These are phyloP conservation scores for Pterobdella sp. DNA, from an alignment of 2,888 invertebrate species.

Conservation along the genomic window DNA sequence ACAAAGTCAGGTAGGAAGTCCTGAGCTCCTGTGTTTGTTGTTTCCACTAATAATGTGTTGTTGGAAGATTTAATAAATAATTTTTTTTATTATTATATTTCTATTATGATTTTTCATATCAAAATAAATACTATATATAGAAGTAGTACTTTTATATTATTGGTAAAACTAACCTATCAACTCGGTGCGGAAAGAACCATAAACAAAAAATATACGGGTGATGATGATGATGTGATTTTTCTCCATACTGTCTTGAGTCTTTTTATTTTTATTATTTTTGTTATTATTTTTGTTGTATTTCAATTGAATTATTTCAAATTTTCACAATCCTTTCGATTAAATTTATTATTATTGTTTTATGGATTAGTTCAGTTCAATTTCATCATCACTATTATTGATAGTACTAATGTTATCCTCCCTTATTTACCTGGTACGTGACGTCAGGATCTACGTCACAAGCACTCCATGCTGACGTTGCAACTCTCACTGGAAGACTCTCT, in stretches of 20 bases:
- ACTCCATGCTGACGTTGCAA: conserved; percentile 35
- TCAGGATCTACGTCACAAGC: conserved; percentile 39
- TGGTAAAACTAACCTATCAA: conserved; percentile 36
- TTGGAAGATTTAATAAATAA: too few relatives aligned
- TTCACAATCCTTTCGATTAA: background rate
- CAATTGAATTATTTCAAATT: too few relatives aligned
- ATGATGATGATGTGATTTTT: conserved; percentile 37
- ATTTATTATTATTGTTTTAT: background rate
- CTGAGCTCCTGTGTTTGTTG: conserved; percentile 34
- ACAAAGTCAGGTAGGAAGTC: conserved; percentile 39
- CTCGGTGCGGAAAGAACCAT: conserved; percentile 36
- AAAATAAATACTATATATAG: too few relatives aligned
- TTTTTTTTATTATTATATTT: too few relatives aligned
- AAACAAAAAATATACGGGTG: conserved; percentile 38
- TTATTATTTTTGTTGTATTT: too few relatives aligned
- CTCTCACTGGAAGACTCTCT: conserved; percentile 37
- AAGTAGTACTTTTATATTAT: too few relatives aligned
- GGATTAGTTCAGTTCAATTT: too few relatives aligned
- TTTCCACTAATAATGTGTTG: too few relatives aligned
- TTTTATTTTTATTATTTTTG: too few relatives aligned
- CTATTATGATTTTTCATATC: too few relatives aligned
- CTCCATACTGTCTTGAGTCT: conserved; percentile 2
- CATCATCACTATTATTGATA: background rate
- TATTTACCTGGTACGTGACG: conserved; percentile 35
- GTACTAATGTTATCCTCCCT: conserved; percentile 26